phyloP scores from a whole-genome alignment of 2,113 vertebrate genomes.

The Pyxicephalus adspersus region DNA sequence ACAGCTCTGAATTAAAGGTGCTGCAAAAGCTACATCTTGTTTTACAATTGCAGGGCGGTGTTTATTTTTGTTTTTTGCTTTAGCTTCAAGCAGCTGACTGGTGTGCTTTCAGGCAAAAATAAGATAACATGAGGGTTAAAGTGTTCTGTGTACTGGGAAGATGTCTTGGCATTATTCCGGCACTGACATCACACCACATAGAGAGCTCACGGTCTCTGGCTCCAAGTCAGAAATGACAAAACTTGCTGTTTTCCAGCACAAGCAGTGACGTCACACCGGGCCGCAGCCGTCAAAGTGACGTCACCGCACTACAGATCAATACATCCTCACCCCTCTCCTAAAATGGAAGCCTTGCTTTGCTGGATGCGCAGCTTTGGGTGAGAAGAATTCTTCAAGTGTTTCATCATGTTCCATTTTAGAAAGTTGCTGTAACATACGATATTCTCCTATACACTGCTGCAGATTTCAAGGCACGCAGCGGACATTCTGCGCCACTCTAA shows the following conservation, averaged over 20 bases:
- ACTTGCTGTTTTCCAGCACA: background rate
- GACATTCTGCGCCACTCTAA: background rate
- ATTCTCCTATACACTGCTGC: too few relatives aligned
- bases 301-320: background rate
- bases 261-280: constrained; percentile 7
- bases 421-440: too few relatives aligned
- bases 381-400: background rate
- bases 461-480: too few relatives aligned
- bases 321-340: background rate
- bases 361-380: background rate
- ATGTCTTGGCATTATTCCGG: background rate
- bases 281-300: background rate
- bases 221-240: background rate
- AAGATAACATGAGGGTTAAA: too few relatives aligned
- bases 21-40: too few relatives aligned
- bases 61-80: too few relatives aligned
- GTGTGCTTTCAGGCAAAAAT: too few relatives aligned
- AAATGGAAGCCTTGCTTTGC: too few relatives aligned
- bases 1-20: too few relatives aligned
- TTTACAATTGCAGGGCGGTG: too few relatives aligned
- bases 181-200: constrained; percentile 11
- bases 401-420: background rate
- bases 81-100: too few relatives aligned
- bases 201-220: background rate
- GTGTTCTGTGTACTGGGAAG: too few relatives aligned